Percentiles rank a stretch among this genome's conserved stretches.
These are phyloP conservation scores for Myotis myotis DNA, from an alignment of 2,797 vertebrate genomes.

Conservation along the genomic window DNA sequence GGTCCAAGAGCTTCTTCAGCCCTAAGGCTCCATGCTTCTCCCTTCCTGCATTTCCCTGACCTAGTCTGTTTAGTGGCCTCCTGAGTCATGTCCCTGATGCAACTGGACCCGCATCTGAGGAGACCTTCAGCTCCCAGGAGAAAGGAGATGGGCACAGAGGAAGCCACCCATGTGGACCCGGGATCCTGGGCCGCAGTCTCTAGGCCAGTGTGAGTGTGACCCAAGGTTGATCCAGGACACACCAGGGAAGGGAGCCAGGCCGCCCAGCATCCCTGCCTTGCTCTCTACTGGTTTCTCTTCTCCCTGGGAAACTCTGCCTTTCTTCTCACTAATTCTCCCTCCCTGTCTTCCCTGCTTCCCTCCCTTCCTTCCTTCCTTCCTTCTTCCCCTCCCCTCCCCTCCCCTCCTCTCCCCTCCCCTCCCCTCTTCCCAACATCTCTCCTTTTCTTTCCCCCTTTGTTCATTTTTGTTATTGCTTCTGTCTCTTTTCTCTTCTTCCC, in stretches of 20 bases:
- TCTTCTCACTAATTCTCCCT: background rate
- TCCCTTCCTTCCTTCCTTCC: accelerated
- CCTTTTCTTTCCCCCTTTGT: background rate
- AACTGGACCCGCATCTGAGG: background rate
- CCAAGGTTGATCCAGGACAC: slow-evolving; percentile 20
- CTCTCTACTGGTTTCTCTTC: background rate
- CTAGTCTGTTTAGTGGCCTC: background rate
- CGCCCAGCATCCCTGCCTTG: background rate
- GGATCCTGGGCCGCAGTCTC: background rate
- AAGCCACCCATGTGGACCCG: background rate
- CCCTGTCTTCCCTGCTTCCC: background rate
- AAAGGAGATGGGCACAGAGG: background rate
- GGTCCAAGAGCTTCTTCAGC: background rate
- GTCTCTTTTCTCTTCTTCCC: background rate
- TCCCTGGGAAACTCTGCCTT: background rate
- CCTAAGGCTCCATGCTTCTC: background rate
- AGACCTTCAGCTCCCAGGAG: background rate
- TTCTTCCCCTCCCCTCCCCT: accelerated
- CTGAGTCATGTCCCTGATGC: background rate
- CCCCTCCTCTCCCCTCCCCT: accelerated
- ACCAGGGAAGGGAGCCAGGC: background rate
- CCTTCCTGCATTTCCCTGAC: background rate
- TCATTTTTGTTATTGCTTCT: background rate
- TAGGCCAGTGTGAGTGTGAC: background rate
- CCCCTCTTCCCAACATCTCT: background rate